These are phyloP conservation scores for Deilephila porcellus DNA, from an alignment of 2,888 invertebrate species.

Conservation along the genomic window DNA sequence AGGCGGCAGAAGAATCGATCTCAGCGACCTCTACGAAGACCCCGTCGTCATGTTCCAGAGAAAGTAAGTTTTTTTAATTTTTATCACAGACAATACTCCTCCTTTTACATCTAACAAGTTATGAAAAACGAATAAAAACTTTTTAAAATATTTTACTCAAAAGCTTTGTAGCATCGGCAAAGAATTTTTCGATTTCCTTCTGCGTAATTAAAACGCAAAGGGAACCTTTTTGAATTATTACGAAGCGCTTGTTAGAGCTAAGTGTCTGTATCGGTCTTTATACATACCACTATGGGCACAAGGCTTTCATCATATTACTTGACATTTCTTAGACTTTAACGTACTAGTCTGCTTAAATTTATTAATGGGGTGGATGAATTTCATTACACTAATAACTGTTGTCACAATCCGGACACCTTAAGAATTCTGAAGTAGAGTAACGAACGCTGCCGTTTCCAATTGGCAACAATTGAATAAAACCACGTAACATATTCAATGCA, in stretches of 20 bases:
- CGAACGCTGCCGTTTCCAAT: no score
- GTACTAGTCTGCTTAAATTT: no score
- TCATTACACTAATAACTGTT: no score
- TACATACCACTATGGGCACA: background rate
- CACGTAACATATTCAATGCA: no score
- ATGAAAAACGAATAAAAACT: background rate
- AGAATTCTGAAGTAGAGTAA: no score
- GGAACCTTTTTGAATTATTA: background rate
- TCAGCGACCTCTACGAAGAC: conserved; percentile 93
- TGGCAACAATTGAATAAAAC: no score
- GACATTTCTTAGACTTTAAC: no score
- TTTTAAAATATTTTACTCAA: conserved; percentile 1
- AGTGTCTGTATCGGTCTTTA: background rate
- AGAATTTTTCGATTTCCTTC: conserved; percentile 6
- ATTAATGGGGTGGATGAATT: no score
- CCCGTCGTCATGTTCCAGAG: conserved; percentile 94
- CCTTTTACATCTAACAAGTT: background rate
- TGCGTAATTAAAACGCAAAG: background rate
- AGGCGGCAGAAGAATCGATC: conserved; percentile 92
- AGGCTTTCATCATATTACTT: no score
- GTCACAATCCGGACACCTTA: no score
- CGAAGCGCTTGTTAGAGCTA: background rate
- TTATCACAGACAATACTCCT: background rate
- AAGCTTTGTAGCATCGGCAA: background rate
- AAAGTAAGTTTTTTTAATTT: conserved; percentile 83